Conservation (phyloP, 2,797 vertebrate genomes). For the Anas georgica region DNA sequence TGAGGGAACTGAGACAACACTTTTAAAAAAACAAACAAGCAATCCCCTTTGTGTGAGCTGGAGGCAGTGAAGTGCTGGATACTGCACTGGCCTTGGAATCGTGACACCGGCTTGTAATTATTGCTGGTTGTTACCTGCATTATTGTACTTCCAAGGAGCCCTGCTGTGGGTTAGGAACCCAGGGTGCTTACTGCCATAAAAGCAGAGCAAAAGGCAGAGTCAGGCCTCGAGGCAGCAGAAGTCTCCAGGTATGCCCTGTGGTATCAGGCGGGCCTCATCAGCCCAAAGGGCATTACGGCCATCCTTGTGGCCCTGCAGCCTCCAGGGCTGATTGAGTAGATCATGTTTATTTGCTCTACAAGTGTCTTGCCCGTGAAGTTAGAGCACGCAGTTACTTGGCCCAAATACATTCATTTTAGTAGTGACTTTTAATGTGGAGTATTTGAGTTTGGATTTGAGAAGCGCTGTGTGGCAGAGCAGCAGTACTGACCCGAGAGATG, state of each 20-base stretch:
- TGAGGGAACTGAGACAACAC: not conserved
- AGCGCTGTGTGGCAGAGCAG: not conserved
- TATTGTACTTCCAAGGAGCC: not conserved
- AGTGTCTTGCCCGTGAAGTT: not conserved
- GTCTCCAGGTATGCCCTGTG: not conserved
- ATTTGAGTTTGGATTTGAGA: not conserved
- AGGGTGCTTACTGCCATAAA: not conserved
- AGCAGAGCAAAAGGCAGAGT: not conserved
- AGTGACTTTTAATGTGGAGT: not conserved
- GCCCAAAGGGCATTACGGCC: rapidly evolving
- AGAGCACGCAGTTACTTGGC: not conserved
- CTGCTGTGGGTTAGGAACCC: not conserved
- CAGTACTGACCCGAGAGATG: not conserved
- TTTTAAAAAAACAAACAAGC: rapidly evolving
- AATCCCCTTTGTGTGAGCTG: not conserved
- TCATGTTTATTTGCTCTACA: not conserved
- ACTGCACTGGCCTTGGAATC: not conserved
- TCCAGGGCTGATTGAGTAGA: not conserved
- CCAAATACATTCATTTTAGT: not conserved
- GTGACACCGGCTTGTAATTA: not conserved
- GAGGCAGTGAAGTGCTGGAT: not conserved
- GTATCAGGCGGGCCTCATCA: not conserved
- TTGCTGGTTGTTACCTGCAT: rapidly evolving
- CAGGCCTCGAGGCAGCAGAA: not conserved
- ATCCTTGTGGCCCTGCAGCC: not conserved